These are phyloP conservation scores for Sebastolobus altivelis DNA, from an alignment of 2,797 vertebrate species.

Conservation along the genomic window DNA sequence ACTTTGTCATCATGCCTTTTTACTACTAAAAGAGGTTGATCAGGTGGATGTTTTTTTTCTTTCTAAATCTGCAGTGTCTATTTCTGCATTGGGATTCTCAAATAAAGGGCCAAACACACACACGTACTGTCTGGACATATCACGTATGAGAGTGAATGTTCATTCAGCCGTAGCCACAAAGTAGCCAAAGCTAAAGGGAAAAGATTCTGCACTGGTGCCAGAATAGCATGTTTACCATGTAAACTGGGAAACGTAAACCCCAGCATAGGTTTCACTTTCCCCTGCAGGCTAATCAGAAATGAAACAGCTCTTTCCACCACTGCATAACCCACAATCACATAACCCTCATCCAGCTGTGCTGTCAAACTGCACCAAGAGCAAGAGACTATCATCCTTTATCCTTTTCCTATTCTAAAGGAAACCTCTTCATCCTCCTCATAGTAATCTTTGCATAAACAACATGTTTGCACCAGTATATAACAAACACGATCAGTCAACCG, in stretches of 20 bases:
- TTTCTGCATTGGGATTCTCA: background rate
- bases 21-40: background rate
- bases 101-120: background rate
- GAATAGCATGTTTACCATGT: slow-evolving; percentile 19
- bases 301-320: slow-evolving; percentile 43
- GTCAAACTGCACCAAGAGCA: background rate
- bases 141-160: background rate
- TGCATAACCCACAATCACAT: background rate
- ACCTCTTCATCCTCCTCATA: background rate
- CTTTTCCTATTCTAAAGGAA: background rate
- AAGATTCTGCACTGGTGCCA: background rate
- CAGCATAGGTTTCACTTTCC: slow-evolving; percentile 70
- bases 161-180: background rate
- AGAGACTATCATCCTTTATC: background rate
- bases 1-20: slow-evolving; percentile 1
- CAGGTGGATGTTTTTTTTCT: background rate
- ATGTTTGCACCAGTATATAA: background rate
- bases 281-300: slow-evolving; percentile 56
- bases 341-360: background rate
- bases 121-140: background rate
- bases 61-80: background rate
- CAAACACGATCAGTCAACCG: background rate
- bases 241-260: slow-evolving; percentile 21
- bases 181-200: background rate
- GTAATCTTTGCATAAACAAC: background rate